Evolutionary conservation across 2,113 vertebrate genomes (phyloP).

Genomic region (Rhipidura dahli): DNA sequence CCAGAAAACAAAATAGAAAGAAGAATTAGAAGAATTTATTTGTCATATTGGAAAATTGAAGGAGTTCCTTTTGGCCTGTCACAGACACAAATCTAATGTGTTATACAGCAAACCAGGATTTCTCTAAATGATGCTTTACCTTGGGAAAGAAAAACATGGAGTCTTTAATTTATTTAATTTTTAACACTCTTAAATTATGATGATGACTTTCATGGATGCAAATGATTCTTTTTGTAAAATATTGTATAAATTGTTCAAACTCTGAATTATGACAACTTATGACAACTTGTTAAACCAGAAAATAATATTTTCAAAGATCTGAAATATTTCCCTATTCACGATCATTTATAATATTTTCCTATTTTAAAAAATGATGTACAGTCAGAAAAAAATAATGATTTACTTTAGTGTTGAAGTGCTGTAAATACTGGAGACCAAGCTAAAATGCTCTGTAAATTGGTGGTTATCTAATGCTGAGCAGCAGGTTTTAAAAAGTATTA

Average conservation of each 20-base stretch:
- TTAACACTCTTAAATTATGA: background rate
- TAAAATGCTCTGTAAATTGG: background rate
- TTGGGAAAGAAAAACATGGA: background rate
- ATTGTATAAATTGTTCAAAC: background rate
- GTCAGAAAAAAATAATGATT: background rate
- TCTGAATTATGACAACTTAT: background rate
- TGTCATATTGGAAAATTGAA: background rate
- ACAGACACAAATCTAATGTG: background rate
- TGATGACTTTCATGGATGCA: background rate
- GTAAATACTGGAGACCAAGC: background rate
- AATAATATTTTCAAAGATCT: background rate
- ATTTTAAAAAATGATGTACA: background rate
- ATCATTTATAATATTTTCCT: background rate
- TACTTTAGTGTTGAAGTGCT: background rate
- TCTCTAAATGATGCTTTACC: background rate
- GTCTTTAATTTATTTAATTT: background rate
- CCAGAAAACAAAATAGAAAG: background rate
- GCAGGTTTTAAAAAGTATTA: background rate
- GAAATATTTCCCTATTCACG: background rate
- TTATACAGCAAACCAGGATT: background rate
- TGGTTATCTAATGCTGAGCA: background rate
- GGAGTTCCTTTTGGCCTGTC: background rate
- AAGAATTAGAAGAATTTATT: background rate
- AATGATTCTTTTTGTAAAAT: background rate
- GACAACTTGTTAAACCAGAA: background rate